A percentile compares a stretch with the other conserved stretches of the same genome.
Evolutionary conservation across 2,888 invertebrate species (phyloP).

Genomic region (Hemicrepidius hirtus): DNA sequence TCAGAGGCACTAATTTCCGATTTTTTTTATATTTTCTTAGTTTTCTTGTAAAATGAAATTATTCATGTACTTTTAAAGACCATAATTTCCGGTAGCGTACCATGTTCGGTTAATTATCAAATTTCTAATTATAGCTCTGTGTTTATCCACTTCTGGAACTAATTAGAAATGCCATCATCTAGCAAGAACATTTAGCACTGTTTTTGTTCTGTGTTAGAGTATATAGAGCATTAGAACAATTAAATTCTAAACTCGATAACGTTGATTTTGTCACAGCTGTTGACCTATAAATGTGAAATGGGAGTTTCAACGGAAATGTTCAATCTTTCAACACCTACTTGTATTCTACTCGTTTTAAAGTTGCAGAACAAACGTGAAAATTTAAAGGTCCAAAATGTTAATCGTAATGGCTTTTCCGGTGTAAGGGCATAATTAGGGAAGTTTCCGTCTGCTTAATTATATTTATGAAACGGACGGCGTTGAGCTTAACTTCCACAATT

Average conservation of each 20-base stretch:
- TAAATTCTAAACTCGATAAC: constrained; percentile 7
- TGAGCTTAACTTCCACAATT: constrained; percentile 43
- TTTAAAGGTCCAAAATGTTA: constrained; percentile 38
- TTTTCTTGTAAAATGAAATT: no score
- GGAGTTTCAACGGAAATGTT: constrained; percentile 13
- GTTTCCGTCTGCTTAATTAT: constrained; percentile 47
- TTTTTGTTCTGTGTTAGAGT: neutral
- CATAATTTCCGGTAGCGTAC: no score
- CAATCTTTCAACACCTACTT: constrained; percentile 19
- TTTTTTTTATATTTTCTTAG: no score
- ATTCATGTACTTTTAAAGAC: no score
- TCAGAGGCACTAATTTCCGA: no score
- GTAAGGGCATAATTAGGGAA: constrained; percentile 46
- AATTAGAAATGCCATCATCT: no score
- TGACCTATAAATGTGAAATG: constrained; percentile 17
- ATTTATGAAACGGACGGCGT: constrained; percentile 45
- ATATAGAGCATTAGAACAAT: constrained; percentile 7
- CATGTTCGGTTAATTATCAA: no score
- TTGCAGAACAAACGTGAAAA: constrained; percentile 6
- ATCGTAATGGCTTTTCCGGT: constrained; percentile 41
- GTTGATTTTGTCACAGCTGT: constrained; percentile 2
- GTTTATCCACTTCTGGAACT: no score
- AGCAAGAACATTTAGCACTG: no score
- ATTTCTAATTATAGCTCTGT: no score
- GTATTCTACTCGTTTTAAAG: neutral